These are phyloP conservation scores for Drosophila rellima DNA, from an alignment of 2,888 invertebrate genomes.

Conservation along the genomic window DNA sequence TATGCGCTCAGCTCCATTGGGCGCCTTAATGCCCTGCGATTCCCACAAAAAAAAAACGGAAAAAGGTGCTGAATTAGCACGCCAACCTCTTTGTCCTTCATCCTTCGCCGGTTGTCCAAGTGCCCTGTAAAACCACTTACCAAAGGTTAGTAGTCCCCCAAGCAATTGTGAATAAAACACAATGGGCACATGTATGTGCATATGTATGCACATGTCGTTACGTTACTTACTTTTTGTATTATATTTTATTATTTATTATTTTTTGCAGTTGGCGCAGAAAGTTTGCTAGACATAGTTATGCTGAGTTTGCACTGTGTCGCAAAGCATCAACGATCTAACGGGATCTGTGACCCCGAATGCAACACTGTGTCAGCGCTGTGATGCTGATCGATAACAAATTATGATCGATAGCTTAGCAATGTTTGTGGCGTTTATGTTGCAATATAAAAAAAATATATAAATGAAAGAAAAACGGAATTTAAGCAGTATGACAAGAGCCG, in stretches of 20 bases:
- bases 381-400: neutral
- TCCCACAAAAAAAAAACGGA: conserved; percentile 6
- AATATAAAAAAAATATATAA: no score
- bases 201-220: conserved; percentile 6
- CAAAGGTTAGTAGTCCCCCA: conserved; percentile 5
- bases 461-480: no score
- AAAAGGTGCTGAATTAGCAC: conserved; percentile 52
- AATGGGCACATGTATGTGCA: conserved; percentile 2
- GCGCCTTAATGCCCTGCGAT: conserved; percentile 32
- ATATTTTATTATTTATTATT: conserved; percentile 16
- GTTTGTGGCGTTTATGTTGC: no score
- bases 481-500: no score
- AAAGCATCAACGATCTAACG: neutral
- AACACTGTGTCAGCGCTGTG: no score
- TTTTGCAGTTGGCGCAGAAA: neutral
- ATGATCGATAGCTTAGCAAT: neutral
- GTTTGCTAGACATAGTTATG: neutral
- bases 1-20: conserved; percentile 48
- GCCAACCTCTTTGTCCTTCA: conserved; percentile 17
- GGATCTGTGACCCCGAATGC: no score
- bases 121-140: conserved; percentile 29
- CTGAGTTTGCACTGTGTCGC: neutral
- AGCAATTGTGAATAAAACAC: conserved; percentile 15
- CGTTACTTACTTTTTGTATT: conserved; percentile 10
- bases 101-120: conserved; percentile 8